These are phyloP conservation scores for Mellilla xanthometata DNA, from an alignment of 2,888 invertebrate species.

Conservation along the genomic window DNA sequence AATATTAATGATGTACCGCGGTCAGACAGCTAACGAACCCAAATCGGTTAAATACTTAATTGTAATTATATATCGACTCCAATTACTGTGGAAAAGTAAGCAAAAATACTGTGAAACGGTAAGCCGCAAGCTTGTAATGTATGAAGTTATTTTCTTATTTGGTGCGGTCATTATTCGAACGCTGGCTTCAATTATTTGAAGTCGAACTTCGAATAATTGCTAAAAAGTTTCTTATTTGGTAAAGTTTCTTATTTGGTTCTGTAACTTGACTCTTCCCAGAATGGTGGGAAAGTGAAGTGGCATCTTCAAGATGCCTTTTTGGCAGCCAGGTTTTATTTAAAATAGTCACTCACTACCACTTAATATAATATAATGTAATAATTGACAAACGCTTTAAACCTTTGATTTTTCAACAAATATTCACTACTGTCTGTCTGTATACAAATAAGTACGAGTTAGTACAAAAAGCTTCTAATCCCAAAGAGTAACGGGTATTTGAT, in stretches of 20 bases:
- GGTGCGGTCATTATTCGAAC: constrained; percentile 1
- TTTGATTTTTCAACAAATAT: no score
- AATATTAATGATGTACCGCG: constrained; percentile 20
- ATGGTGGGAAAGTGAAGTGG: background rate
- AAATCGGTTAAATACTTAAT: constrained; percentile 17
- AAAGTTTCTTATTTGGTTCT: background rate
- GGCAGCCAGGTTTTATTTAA: no score
- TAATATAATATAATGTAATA: no score
- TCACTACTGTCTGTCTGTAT: no score
- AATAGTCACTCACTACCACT: no score
- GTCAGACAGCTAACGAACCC: constrained; percentile 24
- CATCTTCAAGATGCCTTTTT: no score
- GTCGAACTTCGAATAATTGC: background rate
- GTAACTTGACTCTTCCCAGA: background rate
- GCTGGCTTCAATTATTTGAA: constrained; percentile 1
- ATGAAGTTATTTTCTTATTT: constrained; percentile 5
- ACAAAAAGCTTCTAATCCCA: no score
- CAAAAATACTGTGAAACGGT: background rate
- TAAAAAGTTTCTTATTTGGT: constrained; percentile 1
- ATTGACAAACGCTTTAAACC: no score
- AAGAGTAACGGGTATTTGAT: no score
- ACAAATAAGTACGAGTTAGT: no score
- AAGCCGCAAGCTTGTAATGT: background rate
- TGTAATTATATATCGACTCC: constrained; percentile 1
- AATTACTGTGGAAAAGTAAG: constrained; percentile 4